Evolutionary conservation across 2,113 vertebrate species (phyloP).

Genomic region (Hoplias malabaricus): DNA sequence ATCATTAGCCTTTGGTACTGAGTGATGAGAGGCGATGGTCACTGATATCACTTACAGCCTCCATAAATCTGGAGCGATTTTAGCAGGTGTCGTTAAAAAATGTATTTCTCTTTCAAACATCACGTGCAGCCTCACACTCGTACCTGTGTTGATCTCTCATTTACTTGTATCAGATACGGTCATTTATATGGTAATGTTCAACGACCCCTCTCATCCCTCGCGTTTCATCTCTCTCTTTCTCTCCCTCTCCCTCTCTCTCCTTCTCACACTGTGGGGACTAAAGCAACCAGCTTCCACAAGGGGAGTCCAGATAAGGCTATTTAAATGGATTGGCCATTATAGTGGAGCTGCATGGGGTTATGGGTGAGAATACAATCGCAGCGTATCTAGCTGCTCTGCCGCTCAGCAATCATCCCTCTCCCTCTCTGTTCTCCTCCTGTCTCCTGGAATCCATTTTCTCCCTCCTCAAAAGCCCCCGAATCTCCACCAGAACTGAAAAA

Average conservation of each 20-base stretch:
- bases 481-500: slow-evolving; percentile 50
- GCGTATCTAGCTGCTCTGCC: slow-evolving; percentile 55
- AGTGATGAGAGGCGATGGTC: neutral
- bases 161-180: slow-evolving; percentile 54
- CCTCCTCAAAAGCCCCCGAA: slow-evolving; percentile 38
- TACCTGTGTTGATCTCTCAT: slow-evolving; percentile 46
- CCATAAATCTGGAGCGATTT: neutral
- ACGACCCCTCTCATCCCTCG: slow-evolving; percentile 40
- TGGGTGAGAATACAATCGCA: slow-evolving; percentile 69
- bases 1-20: neutral
- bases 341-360: slow-evolving; percentile 64
- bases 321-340: slow-evolving; percentile 71
- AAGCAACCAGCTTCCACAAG: slow-evolving; percentile 55
- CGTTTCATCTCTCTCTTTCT: slow-evolving; percentile 33
- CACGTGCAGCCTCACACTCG: slow-evolving; percentile 23
- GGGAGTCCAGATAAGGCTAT: slow-evolving; percentile 65
- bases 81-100: neutral
- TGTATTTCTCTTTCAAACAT: slow-evolving; percentile 24
- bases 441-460: slow-evolving; percentile 75
- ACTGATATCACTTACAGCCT: neutral
- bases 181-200: slow-evolving; percentile 71
- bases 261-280: slow-evolving; percentile 48
- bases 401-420: slow-evolving; percentile 65
- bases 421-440: slow-evolving; percentile 45
- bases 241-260: neutral